Percentiles rank a stretch among this genome's conserved stretches.
These are phyloP conservation scores for Hirtodrosophila alboralis DNA, from an alignment of 2,888 invertebrate species.

Conservation along the genomic window DNA sequence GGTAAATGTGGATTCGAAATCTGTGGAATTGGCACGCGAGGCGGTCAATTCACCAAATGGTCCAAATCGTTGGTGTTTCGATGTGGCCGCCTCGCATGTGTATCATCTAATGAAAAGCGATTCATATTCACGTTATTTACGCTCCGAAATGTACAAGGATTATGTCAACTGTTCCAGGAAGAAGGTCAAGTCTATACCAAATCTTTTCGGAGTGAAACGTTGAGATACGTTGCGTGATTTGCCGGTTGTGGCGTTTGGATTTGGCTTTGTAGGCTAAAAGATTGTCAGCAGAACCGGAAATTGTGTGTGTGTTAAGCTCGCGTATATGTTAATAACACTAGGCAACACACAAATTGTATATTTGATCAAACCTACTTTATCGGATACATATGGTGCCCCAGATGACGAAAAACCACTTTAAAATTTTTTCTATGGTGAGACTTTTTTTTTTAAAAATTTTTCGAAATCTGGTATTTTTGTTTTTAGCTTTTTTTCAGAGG, in stretches of 20 bases:
- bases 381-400: too few species aligned
- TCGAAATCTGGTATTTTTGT: too few species aligned
- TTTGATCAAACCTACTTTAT: too few species aligned
- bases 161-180: conserved; percentile 97
- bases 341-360: too few species aligned
- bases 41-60: conserved; percentile 88
- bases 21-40: conserved; percentile 92
- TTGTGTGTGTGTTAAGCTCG: conserved; percentile 16
- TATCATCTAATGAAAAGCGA: conserved; percentile 99
- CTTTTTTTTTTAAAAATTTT: too few species aligned
- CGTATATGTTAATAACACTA: too few species aligned
- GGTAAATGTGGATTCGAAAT: conserved; percentile 97
- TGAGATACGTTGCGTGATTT: conserved; percentile 70
- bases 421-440: too few species aligned
- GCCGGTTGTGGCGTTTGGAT: conserved; percentile 46
- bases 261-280: conserved; percentile 34
- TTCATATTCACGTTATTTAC: conserved; percentile 98
- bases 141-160: conserved; percentile 99
- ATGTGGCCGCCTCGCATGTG: conserved; percentile 99
- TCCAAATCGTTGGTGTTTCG: conserved; percentile 97
- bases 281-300: conserved; percentile 3
- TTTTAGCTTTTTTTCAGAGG: too few species aligned
- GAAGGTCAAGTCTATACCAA: conserved; percentile 90
- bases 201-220: conserved; percentile 84
- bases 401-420: too few species aligned